Conservation (phyloP, 2,888 invertebrate genomes). For the Sinohyriopsis cumingii region DNA sequence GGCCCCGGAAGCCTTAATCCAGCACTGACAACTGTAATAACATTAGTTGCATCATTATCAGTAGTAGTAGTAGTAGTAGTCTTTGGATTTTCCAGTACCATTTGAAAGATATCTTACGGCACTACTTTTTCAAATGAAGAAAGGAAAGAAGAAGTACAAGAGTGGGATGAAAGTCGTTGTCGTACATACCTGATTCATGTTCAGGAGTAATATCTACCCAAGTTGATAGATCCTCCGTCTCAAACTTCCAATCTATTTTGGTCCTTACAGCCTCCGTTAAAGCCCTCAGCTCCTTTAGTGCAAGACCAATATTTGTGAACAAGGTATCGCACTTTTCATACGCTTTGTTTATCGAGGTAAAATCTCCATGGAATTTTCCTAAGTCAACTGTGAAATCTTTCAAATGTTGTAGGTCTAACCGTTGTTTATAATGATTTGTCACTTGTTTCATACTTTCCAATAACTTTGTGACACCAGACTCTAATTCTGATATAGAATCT, state of each 20-base stretch:
- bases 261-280: constrained; percentile 37
- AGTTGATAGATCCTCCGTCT: constrained; percentile 44
- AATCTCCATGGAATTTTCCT: constrained; percentile 47
- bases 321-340: constrained; percentile 35
- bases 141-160: no score
- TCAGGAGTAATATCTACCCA: constrained; percentile 44
- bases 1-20: no score
- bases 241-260: constrained; percentile 41
- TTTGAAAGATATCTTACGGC: not conserved
- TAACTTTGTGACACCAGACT: constrained; percentile 29
- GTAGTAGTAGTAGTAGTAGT: no score
- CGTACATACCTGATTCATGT: constrained; percentile 33
- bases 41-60: no score
- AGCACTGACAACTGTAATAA: no score
- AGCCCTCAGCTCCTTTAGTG: constrained; percentile 40
- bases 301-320: constrained; percentile 32
- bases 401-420: constrained; percentile 33
- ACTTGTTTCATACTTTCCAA: constrained; percentile 36
- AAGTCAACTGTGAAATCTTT: constrained; percentile 41
- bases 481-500: constrained; percentile 28
- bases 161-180: no score
- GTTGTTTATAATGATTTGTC: constrained; percentile 34
- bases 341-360: constrained; percentile 40
- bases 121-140: no score
- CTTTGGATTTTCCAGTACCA: no score